Evolutionary conservation across 2,113 vertebrate genomes (phyloP).

Genomic region (Syngnathus typhle): DNA sequence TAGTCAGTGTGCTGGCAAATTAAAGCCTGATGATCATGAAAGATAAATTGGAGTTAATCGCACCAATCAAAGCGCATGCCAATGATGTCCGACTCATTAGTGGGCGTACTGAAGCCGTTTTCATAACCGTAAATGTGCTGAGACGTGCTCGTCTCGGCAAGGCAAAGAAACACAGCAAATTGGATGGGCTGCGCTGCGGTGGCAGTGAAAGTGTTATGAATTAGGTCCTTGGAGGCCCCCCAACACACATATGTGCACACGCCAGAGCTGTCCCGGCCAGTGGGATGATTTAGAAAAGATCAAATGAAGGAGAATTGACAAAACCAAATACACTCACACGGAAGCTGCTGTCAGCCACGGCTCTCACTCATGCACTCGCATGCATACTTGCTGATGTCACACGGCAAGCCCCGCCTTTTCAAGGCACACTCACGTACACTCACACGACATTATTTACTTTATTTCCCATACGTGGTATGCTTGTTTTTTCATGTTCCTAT

Average conservation of each 20-base stretch:
- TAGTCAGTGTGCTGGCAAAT: constrained; percentile 26
- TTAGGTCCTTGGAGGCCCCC: too few species aligned
- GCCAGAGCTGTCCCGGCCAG: too few species aligned
- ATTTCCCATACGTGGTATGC: neutral
- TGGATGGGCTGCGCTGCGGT: too few species aligned
- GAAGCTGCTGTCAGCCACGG: too few species aligned
- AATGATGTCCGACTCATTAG: constrained; percentile 30
- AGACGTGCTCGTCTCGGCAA: constrained; percentile 16
- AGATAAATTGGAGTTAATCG: constrained; percentile 39
- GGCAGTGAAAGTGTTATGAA: too few species aligned
- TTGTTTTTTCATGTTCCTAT: neutral
- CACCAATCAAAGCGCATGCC: constrained; percentile 23
- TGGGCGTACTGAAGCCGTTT: constrained; percentile 11
- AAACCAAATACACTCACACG: too few species aligned
- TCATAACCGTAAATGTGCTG: constrained; percentile 8
- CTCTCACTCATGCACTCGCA: too few species aligned
- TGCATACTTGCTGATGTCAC: too few species aligned
- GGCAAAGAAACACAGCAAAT: neutral
- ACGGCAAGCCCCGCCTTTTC: too few species aligned
- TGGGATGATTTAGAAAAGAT: too few species aligned
- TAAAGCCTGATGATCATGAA: constrained; percentile 14
- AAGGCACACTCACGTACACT: neutral
- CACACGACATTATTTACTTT: neutral
- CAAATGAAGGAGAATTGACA: too few species aligned
- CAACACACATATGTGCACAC: too few species aligned